Evolutionary conservation across 2,797 vertebrate species (phyloP).

Genomic region (Eulemur albifrons): DNA sequence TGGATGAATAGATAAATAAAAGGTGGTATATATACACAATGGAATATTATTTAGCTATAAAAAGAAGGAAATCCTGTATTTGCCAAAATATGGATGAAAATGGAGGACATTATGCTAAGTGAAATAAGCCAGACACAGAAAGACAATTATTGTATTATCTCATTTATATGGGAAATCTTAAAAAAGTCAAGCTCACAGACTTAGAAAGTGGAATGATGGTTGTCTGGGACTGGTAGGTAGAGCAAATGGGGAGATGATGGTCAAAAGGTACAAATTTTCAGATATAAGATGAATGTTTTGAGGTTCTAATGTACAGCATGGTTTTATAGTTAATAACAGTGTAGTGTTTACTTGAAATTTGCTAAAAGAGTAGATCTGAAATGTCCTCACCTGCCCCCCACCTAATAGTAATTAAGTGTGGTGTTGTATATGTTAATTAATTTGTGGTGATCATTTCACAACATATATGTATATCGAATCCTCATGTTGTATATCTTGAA

Average conservation of each 20-base stretch:
- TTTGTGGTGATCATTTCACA: not conserved
- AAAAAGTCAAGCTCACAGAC: not conserved
- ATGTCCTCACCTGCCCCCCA: not conserved
- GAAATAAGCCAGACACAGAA: no score
- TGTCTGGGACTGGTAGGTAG: not conserved
- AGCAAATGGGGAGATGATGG: not conserved
- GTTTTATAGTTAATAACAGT: not conserved
- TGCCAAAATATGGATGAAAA: no score
- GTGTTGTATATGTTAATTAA: not conserved
- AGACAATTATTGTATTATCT: no score
- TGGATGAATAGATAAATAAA: no score
- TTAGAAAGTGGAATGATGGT: not conserved
- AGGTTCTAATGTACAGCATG: not conserved
- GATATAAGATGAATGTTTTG: not conserved
- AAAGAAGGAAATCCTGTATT: no score
- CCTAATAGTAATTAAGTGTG: not conserved
- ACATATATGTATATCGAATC: not conserved
- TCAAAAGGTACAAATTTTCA: not conserved
- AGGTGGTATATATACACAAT: no score
- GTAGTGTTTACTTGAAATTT: not conserved
- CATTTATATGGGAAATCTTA: no score
- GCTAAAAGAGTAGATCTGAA: not conserved
- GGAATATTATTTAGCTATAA: no score
- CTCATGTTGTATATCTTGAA: no score
- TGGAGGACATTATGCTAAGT: no score